phyloP scores from a whole-genome alignment of 1,140 invertebrate species.

The Hyposmocoma kahamanoa region DNA sequence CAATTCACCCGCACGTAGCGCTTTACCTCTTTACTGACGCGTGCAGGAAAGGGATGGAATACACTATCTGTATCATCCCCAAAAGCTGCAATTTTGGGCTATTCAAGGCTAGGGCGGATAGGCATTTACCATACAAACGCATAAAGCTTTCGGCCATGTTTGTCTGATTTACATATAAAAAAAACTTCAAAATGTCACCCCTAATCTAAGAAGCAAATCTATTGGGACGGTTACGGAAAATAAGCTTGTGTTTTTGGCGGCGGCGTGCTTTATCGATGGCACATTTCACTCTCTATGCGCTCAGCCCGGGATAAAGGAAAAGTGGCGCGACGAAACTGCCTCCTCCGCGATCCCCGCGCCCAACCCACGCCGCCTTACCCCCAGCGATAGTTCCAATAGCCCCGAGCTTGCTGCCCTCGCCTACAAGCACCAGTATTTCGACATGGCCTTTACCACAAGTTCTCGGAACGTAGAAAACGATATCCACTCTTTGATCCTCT shows the following conservation, averaged over 20 bases:
- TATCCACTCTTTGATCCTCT: neutral
- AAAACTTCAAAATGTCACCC: no score
- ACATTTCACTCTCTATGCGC: conserved; percentile 33
- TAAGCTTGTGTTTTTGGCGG: conserved; percentile 27
- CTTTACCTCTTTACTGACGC: no score
- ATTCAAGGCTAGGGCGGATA: no score
- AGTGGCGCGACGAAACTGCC: conserved; percentile 21
- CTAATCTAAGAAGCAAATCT: no score
- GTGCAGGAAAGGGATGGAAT: no score
- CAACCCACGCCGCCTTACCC: conserved; percentile 6
- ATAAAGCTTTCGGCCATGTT: no score
- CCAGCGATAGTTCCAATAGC: conserved; percentile 16
- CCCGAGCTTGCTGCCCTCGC: conserved; percentile 19
- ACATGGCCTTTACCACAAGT: neutral
- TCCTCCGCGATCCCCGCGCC: conserved; percentile 1
- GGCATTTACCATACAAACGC: no score
- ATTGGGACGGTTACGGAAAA: conserved; percentile 7
- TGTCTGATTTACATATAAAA: no score
- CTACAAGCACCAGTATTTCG: conserved; percentile 14
- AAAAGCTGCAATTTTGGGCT: no score
- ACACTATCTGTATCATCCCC: no score
- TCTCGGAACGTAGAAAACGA: neutral
- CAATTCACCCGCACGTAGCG: no score
- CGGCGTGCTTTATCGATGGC: conserved; percentile 28
- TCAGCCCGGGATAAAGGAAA: conserved; percentile 16